Percentiles rank a stretch among this genome's conserved stretches.
Evolutionary conservation across 2,113 vertebrate genomes (phyloP).

Genomic region (Hystrix brachyura): DNA sequence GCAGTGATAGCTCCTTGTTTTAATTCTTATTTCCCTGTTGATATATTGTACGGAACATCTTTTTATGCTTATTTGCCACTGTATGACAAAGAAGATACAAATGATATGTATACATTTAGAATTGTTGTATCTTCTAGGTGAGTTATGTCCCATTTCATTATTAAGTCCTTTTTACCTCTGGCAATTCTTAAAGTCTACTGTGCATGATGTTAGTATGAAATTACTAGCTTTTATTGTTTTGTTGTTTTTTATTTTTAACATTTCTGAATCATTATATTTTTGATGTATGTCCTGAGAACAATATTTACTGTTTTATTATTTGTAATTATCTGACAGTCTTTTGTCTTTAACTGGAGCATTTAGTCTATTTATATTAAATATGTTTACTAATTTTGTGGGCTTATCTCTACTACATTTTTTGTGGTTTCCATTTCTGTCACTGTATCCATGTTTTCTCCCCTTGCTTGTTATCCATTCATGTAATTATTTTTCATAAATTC

Average conservation of each 20-base stretch:
- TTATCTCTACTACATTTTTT: constrained; percentile 12
- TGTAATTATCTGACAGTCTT: constrained; percentile 19
- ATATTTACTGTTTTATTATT: background rate
- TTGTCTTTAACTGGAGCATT: constrained; percentile 14
- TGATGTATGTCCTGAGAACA: background rate
- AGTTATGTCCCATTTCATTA: background rate
- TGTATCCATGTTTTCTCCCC: background rate
- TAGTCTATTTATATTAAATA: background rate
- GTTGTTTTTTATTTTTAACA: constrained; percentile 16
- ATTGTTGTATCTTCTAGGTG: background rate
- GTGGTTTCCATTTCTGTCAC: background rate
- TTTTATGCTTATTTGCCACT: background rate
- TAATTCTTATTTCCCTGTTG: background rate
- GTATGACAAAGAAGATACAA: background rate
- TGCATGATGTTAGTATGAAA: background rate
- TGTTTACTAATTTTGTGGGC: background rate
- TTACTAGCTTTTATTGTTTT: background rate
- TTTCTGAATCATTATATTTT: background rate
- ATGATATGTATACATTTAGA: background rate
- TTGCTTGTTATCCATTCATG: background rate
- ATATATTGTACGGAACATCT: background rate
- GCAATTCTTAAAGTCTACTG: background rate
- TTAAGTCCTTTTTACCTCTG: background rate
- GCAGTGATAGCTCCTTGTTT: background rate
- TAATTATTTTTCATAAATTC: constrained; percentile 33